These are phyloP conservation scores for Laticauda laticaudata DNA, from an alignment of 2,113 vertebrate species.

Conservation along the genomic window DNA sequence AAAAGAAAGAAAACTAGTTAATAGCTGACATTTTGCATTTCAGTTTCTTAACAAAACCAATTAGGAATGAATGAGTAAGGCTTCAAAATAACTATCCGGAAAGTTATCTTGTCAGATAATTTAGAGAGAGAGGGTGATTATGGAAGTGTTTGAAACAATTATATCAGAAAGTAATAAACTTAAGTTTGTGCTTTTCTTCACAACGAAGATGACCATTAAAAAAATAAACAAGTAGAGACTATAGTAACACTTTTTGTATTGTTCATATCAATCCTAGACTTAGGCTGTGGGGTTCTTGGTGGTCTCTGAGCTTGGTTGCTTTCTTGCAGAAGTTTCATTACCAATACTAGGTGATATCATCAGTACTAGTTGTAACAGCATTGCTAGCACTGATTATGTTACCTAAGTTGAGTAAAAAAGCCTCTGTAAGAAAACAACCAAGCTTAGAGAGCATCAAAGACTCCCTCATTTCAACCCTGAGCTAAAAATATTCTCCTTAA, in stretches of 20 bases:
- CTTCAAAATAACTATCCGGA: neutral
- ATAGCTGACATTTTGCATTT: neutral
- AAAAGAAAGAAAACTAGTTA: neutral
- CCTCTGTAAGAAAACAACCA: neutral
- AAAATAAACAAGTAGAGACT: neutral
- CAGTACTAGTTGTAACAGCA: neutral
- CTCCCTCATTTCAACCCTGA: neutral
- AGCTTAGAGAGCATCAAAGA: neutral
- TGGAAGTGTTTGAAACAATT: neutral
- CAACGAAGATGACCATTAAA: neutral
- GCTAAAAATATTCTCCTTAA: neutral
- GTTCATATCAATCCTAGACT: neutral
- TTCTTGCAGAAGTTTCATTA: neutral
- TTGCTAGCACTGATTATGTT: neutral
- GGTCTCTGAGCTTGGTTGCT: neutral
- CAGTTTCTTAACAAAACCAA: neutral
- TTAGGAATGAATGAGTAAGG: slow-evolving; percentile 12
- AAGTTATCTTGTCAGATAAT: slow-evolving; percentile 2
- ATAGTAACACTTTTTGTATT: neutral
- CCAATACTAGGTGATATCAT: neutral
- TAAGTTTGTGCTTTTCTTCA: neutral
- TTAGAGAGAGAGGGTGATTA: neutral
- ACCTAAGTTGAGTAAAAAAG: neutral
- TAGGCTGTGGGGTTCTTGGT: neutral
- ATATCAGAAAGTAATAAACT: neutral